These are phyloP conservation scores for Asarcornis scutulata DNA, from an alignment of 2,113 vertebrate species.

Conservation along the genomic window DNA sequence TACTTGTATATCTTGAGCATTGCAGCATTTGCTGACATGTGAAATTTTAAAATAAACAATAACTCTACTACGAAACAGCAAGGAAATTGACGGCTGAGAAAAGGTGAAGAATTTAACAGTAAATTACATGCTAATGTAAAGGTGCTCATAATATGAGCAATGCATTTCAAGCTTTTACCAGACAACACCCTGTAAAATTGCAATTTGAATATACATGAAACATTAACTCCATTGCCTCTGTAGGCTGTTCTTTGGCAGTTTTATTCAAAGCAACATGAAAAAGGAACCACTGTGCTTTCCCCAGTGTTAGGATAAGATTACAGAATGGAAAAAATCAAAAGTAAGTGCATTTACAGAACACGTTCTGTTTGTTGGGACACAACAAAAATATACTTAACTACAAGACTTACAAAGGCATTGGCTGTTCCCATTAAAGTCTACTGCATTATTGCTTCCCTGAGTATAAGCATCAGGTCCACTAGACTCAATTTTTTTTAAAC, in stretches of 20 bases:
- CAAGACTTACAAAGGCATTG: not conserved
- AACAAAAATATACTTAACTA: not conserved
- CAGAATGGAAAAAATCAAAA: not conserved
- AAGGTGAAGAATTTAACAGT: not conserved
- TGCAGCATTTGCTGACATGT: not conserved
- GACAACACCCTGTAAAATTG: not conserved
- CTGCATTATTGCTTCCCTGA: not conserved
- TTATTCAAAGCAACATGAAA: not conserved
- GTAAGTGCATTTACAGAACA: not conserved
- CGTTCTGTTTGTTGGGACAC: not conserved
- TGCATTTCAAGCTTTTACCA: not conserved
- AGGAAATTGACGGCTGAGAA: not conserved
- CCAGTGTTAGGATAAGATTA: not conserved
- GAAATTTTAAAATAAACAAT: not conserved
- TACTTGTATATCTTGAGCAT: not conserved
- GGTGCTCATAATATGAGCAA: not conserved
- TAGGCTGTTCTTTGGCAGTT: not conserved
- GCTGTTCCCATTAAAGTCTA: not conserved
- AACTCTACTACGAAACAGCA: not conserved
- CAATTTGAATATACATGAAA: not conserved
- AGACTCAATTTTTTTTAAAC: not conserved
- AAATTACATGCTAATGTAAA: not conserved
- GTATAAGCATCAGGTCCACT: not conserved
- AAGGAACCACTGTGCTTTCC: not conserved
- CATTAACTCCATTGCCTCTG: not conserved